phyloP scores from a whole-genome alignment of 1,140 invertebrate genomes.

The Lerema accius region DNA sequence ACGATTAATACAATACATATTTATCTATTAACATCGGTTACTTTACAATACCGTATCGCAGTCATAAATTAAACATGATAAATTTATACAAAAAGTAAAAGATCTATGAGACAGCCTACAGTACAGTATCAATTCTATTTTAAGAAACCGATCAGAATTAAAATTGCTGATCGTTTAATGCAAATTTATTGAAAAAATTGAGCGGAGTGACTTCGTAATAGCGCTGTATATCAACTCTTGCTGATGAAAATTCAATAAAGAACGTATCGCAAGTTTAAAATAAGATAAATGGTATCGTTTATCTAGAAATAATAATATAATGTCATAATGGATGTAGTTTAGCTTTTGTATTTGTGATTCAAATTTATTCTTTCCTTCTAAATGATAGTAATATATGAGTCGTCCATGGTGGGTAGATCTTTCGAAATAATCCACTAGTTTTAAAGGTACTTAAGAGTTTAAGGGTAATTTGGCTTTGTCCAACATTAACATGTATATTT shows the following conservation, averaged over 20 bases:
- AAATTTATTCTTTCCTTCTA: too few species aligned
- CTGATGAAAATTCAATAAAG: slow-evolving; percentile 24
- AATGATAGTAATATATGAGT: too few species aligned
- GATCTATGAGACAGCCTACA: not conserved
- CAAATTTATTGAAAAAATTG: slow-evolving; percentile 29
- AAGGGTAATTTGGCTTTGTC: too few species aligned
- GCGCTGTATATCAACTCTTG: not conserved
- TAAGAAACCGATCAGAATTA: slow-evolving; percentile 25
- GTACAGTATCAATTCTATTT: slow-evolving; percentile 10
- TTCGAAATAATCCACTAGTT: too few species aligned
- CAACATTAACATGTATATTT: too few species aligned
- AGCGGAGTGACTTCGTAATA: slow-evolving; percentile 8
- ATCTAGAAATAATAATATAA: slow-evolving; percentile 8
- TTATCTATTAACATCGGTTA: too few species aligned
- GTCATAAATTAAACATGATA: not conserved
- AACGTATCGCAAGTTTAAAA: not conserved
- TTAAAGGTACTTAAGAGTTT: too few species aligned
- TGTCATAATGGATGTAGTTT: too few species aligned
- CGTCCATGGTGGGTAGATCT: too few species aligned
- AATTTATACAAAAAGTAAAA: not conserved
- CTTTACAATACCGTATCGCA: not conserved
- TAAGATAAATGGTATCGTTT: not conserved
- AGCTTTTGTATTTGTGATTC: too few species aligned
- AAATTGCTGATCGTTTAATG: slow-evolving; percentile 9
- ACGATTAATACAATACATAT: too few species aligned